Base-by-base conservation (phyloP, 2,113 vertebrate genomes). In the Hemibagrus wyckioides region DNA sequence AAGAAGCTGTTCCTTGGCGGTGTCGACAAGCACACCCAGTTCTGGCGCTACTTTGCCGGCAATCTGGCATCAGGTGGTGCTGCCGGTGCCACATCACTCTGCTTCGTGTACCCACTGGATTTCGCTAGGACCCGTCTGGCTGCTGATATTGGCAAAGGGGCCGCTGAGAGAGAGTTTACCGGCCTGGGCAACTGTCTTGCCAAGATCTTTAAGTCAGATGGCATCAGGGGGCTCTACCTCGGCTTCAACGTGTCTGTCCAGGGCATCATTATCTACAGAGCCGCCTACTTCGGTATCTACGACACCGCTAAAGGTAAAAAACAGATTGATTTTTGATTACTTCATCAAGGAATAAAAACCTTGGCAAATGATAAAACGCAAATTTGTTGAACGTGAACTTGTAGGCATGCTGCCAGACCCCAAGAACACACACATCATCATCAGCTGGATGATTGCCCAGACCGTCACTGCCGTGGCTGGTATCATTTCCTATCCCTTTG, bases 391-490 rank as follows among this genome's bases (percentile, higher is more conserved):
- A 67, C 41, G 69, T n/a, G 67, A 8, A 86, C 59, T 5, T 80
- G 57, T 92, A 99, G 98, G 98, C 90, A 99, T 99, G 98, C 86
- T 99, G 95, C 98, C 98, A 79, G 98, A 99, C 90, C 98, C 98
- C 90, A 99, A 99, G 96, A 99, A 99, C 10, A 98, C 98, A 87
- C 98, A 98, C 91, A 99, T 99, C 50, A 2, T 99, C 1, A 89
- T 99, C 88, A 99, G 95, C 94, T 99, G 98, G 98, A 99, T 99
- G 98, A 99, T 99, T 33, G 98, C 98, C 89, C 98, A 99, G 96
- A 94, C 89, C 0, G 98, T 99, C 88, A 99, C 98, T 0, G 98
- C 98, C 0, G 97, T 93, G 1, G 96, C 98, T 0, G 98, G 98
- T 44, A 89, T 99, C 79, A 92, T 97, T 89, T 99, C 98, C 76